These are phyloP conservation scores for Leuciscus idus DNA, from an alignment of 2,113 vertebrate genomes.

Conservation along the genomic window DNA sequence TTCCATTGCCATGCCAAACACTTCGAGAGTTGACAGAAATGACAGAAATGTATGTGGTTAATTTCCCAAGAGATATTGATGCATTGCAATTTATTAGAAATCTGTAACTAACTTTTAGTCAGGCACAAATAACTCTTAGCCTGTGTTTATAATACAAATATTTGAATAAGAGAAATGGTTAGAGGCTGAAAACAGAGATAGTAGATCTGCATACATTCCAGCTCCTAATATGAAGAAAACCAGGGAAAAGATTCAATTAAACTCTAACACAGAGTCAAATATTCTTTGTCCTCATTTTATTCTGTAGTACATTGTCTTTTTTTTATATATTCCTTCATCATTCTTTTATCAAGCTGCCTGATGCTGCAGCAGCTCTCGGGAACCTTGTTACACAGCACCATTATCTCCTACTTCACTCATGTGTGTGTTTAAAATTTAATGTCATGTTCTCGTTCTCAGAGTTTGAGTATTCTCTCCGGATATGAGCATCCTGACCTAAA, in stretches of 20 bases:
- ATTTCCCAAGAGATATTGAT: background rate
- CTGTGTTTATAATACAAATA: background rate
- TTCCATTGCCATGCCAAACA: no score
- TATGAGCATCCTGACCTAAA: background rate
- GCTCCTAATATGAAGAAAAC: constrained; percentile 1
- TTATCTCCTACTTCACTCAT: constrained; percentile 5
- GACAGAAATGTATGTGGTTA: no score
- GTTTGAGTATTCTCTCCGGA: background rate
- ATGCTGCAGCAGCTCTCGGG: background rate
- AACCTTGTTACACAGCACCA: background rate
- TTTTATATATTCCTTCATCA: constrained; percentile 24
- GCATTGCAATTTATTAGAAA: background rate
- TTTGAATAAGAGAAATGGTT: background rate
- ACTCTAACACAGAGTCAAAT: background rate
- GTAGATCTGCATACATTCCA: background rate
- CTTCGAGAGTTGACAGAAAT: no score
- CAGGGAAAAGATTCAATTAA: background rate
- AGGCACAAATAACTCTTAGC: background rate
- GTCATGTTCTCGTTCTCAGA: constrained; percentile 28
- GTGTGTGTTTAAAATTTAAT: constrained; percentile 32
- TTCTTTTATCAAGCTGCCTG: constrained; percentile 27
- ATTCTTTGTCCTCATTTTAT: background rate
- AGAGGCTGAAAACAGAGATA: background rate
- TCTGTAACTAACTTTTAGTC: background rate
- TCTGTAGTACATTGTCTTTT: background rate